Evolutionary conservation across 1,140 invertebrate genomes (phyloP), one percentile per base, ranked within the genome.

Genomic region (Drosophila prosaltans): DNA sequence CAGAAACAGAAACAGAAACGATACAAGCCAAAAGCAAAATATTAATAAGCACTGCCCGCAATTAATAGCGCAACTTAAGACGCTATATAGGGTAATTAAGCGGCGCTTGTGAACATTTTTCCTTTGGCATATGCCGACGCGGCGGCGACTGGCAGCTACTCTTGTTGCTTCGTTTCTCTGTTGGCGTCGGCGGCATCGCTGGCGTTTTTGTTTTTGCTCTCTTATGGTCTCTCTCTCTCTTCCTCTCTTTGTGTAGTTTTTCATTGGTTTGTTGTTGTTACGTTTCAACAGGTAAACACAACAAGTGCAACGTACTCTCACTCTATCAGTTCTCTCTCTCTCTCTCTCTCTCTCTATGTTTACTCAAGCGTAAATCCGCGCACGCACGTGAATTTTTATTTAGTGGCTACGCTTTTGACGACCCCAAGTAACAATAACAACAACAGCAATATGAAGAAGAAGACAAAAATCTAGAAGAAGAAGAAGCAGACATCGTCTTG

Each of bases 61-160:
- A 89, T 89, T 89, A 89, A 89, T 89, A 89, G 84, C 84, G 80
- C 84, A 89, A 89, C 84, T 89, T 89, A 89, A 89, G 84, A 89
- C 84, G 78, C 84, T 89, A 89, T 89, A 89, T 89, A 89, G 84
- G 84, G 84, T 89, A 89, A 89, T 89, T 89, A 89, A 89, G 84
- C 84, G 84, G 84, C 84, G 84, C 84, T 89, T 89, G 84, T 89
- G 84, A 89, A 89, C 84, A 89, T 89, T 89, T 89, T 89, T 89
- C 69, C 81, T 84, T 88, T 88, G 77, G 55, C 16, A 80, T 67
- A 69, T 67, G 84, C 84, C 84, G 84, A 69, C 83, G 54, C 43
- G 68, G 57, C 68, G 71, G 32, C 32, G 6, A 36, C 40, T 58
- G 43, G 55, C 6, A 39, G 63, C 26, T 69, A 45, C 58, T 78